Percentiles rank a stretch among this genome's conserved stretches.
Evolutionary conservation across 2,113 vertebrate species (phyloP).

Genomic region (Leucosticte australis): DNA sequence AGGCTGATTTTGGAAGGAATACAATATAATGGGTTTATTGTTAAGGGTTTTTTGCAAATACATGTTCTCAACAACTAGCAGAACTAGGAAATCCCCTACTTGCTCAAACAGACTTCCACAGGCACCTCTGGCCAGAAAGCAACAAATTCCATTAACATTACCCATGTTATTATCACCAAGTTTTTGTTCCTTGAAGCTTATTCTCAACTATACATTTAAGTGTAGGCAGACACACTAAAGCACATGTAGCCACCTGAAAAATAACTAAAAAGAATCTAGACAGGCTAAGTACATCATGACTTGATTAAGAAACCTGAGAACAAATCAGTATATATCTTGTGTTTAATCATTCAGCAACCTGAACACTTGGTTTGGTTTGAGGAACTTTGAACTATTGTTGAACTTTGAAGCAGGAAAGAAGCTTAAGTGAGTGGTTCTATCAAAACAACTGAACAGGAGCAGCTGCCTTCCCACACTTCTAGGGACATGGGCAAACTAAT

Average conservation of each 20-base stretch:
- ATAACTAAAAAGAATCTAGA: background rate
- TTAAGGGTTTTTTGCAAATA: background rate
- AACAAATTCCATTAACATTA: background rate
- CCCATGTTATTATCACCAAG: background rate
- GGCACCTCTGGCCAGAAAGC: background rate
- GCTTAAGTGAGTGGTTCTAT: background rate
- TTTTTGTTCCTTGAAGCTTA: background rate
- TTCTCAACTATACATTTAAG: background rate
- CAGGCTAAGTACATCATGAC: background rate
- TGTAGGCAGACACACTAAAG: background rate
- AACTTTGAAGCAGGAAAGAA: slow-evolving; percentile 36
- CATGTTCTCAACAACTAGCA: background rate
- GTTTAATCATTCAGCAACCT: slow-evolving; percentile 46
- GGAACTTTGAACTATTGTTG: slow-evolving; percentile 45
- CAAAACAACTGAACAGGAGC: background rate
- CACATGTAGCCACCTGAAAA: background rate
- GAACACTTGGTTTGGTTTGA: background rate
- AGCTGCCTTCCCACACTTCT: background rate
- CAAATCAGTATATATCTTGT: background rate
- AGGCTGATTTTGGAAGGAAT: background rate
- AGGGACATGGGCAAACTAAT: background rate
- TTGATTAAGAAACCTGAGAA: background rate
- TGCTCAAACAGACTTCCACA: background rate
- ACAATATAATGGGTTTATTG: background rate
- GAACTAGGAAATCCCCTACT: background rate